Evolutionary conservation across 30 jellyfish, hydroid and myxozoan genomes (phyloP), one percentile per base, ranked within the genome.

Genomic region (Cassiopea xamachana): DNA sequence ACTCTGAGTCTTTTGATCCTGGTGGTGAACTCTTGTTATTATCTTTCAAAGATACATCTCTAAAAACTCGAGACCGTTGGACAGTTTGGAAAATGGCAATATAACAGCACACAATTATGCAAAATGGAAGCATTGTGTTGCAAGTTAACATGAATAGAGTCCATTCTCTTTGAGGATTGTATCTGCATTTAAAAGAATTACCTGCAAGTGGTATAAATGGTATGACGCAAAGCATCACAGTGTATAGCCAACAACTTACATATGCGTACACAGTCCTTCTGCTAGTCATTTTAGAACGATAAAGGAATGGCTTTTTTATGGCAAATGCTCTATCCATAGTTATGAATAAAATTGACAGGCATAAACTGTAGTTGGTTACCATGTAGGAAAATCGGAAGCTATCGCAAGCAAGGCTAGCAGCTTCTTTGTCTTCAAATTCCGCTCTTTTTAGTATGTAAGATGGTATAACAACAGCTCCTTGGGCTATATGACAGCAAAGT

Each of bases 391-490:
- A 73, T 18, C 99, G 98, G 81, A 95, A 95, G 7, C 72, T 75
- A 70, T 95, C 94, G 80, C 98, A 93, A 6, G 80, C 81, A 14
- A 74, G 85, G 8, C 93, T 75, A 13, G 75, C 68, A 18, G 67
- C 46, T 15, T 44, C 49, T 16, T 81, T 17, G 67, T 75, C 80
- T 14, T 59, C 17, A 73, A 75, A 49, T 1, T 47, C 60, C 46
- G 19, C 48, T 18, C 97, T 19, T 75, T 95, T 95, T 44, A 88
- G 79, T 46, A 94, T 91, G 77, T 95, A 95, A 16, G 90, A 71
- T n/a, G 99, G 99, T 10, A 95, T 81, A 2, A 95, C 99, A 46
- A 95, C 9, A n/a, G 83, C 69, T 58, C 99, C 99, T 83, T 95
- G 99, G 12, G 86, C 16, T 17, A 95, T 50, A 68, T 95, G 98